Conservation (phyloP, 2,888 invertebrate genomes). For the Tetrapedia diversipes region DNA sequence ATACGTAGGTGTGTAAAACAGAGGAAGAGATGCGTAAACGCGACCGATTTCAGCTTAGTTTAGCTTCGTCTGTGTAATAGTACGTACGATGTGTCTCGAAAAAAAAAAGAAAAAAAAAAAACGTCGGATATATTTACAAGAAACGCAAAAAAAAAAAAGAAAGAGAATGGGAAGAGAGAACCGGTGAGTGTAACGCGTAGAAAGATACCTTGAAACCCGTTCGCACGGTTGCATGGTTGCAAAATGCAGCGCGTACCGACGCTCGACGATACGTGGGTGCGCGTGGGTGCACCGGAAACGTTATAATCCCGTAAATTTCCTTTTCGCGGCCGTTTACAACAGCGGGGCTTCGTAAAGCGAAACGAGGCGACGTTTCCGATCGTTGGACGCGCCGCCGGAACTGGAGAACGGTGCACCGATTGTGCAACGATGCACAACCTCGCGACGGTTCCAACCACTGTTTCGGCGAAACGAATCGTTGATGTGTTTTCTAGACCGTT, state of each 20-base stretch:
- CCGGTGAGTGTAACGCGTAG: neutral
- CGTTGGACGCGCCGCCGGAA: neutral
- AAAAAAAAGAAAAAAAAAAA: conserved; percentile 1
- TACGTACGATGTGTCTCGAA: conserved; percentile 35
- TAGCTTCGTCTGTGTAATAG: conserved; percentile 69
- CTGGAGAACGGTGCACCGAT: neutral
- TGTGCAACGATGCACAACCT: neutral
- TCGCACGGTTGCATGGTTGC: conserved; percentile 52
- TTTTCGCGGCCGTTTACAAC: neutral
- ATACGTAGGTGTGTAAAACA: neutral
- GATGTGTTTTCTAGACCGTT: conserved; percentile 29
- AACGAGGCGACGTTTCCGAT: neutral
- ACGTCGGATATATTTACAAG: conserved; percentile 24
- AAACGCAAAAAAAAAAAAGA: neutral
- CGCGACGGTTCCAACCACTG: conserved; percentile 20
- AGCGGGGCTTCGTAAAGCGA: neutral
- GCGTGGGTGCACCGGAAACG: neutral
- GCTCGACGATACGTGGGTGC: neutral
- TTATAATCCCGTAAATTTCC: neutral
- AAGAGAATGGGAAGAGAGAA: neutral
- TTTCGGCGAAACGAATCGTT: conserved; percentile 61
- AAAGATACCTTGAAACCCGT: conserved; percentile 36
- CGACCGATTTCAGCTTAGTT: conserved; percentile 61
- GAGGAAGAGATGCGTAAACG: conserved; percentile 2
- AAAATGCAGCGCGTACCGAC: conserved; percentile 27